Evolutionary conservation across 2,888 invertebrate species (phyloP).

Genomic region (Zelleria hepariella): DNA sequence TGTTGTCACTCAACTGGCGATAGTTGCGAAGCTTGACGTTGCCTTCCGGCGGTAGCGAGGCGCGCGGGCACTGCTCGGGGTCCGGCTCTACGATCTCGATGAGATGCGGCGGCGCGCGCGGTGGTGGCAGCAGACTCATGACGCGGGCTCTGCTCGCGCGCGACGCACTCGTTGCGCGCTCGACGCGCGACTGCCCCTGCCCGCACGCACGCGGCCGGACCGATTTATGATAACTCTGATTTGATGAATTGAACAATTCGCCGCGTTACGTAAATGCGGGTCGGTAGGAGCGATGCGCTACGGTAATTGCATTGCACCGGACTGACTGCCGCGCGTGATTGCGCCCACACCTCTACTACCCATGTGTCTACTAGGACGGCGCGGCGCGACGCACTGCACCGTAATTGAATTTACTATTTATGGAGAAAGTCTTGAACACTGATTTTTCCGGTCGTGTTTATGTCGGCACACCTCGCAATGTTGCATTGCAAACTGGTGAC

Average conservation of each 20-base stretch:
- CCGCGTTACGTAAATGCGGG: conserved; percentile 13
- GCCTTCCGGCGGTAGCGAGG: conserved; percentile 44
- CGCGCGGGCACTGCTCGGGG: conserved; percentile 32
- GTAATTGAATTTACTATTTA: neutral
- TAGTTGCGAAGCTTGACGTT: conserved; percentile 53
- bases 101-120: conserved; percentile 21
- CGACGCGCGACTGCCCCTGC: neutral
- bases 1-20: conserved; percentile 43
- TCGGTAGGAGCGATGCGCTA: neutral
- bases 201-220: neutral
- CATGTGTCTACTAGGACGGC: neutral
- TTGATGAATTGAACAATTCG: conserved; percentile 14
- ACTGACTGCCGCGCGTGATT: neutral
- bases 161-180: conserved; percentile 17
- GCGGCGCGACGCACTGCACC: neutral
- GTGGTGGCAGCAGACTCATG: conserved; percentile 31
- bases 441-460: neutral
- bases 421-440: neutral
- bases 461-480: neutral
- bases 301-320: neutral
- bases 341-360: neutral
- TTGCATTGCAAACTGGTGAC: neutral
- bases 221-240: conserved; percentile 11
- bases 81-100: conserved; percentile 47
- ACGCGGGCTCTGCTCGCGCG: conserved; percentile 28